Base-by-base conservation (phyloP, 2,113 vertebrate genomes). In the Hippolais icterina region DNA sequence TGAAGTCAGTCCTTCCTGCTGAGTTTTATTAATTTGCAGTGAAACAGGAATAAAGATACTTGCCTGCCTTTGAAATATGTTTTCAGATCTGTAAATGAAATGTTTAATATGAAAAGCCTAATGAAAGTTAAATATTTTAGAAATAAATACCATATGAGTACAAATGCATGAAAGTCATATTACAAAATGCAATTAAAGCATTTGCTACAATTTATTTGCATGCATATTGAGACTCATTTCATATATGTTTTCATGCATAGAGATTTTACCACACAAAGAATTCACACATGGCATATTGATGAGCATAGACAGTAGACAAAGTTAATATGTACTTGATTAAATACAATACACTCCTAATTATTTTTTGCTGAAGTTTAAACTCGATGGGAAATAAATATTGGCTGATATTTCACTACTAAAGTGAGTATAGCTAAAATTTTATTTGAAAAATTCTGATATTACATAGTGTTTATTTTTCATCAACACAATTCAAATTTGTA, bases 1-100 rank as follows among this genome's bases (percentile, higher is more conserved):
- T 31, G 27, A 91, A 75, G 12, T 3, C 6, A 92, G 27, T 64
- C 23, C 11, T 89, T 93, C 65, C 54, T 66, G 39, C 35, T 79
- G 60, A 75, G 74, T 93, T 82, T 90, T 64, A 84, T 89, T 90
- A 94, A 85, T 87, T 90, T 79, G 80, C 53, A 76, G 8, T 56
- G 29, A 76, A 90, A 83, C 25, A 53, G 37, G 12, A 72, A 72
- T 85, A 74, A 79, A 75, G 17, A 83, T 39, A 71, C 12, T 83
- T 80, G 29, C 28, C 25, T 72, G 46, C 31, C 11, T 90, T 93
- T 61, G 20, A 46, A 82, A 79, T 88, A 12, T 2, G 2, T 57
- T 90, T 92, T 90, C 49, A 80, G 75, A 85, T 75, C 52, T 85
- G 57, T 64, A 82, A 64, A 87, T 60, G 4, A 76, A 54, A 87